Base-by-base conservation (phyloP, 1,140 invertebrate species). In the Atta colombica region DNA sequence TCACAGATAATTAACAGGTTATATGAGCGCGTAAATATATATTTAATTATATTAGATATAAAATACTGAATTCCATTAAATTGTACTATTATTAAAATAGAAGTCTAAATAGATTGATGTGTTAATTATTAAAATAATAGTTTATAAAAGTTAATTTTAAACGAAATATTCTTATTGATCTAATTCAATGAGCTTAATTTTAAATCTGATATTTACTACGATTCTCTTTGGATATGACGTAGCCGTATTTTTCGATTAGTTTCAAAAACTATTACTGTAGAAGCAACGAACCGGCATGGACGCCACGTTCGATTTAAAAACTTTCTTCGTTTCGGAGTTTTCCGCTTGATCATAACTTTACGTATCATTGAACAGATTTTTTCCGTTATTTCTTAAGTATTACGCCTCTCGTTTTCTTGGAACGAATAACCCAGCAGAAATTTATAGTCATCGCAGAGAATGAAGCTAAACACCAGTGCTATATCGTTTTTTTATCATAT, bases 311-410 rank as follows among this genome's bases (percentile, higher is more conserved):
- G 84, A 89, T 89, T 77, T 66, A 71, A 78, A 89, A 89, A 89
- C 81, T 89, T 89, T 87, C 75, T 89, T 89, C 88, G 81, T 89
- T 86, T 86, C 88, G 87, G 65, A 85, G 88, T 86, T 86, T 77
- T 71, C 28, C 63, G 77, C 69, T 53, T 63, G 75, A 78, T 75
- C 87, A 77, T 63, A 86, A 89, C 69, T 89, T 89, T 85, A 89
- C 88, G 88, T 86, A 89, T 89, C 87, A 89, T 89, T 89, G 88
- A 89, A 85, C 84, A 85, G 84, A 81, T 86, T 89, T 84, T 86
- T 86, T 51, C 51, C 49, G 87, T 68, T 88, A 86, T 78, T 86
- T 89, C 72, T 74, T 86, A 51, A 66, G 55, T 75, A 84, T 63
- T 77, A 60, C 63, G 75, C 60, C 31, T 51, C 69, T 35, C 55